These are phyloP conservation scores for Camponotus fellah DNA, from an alignment of 2,888 invertebrate species.

Conservation along the genomic window DNA sequence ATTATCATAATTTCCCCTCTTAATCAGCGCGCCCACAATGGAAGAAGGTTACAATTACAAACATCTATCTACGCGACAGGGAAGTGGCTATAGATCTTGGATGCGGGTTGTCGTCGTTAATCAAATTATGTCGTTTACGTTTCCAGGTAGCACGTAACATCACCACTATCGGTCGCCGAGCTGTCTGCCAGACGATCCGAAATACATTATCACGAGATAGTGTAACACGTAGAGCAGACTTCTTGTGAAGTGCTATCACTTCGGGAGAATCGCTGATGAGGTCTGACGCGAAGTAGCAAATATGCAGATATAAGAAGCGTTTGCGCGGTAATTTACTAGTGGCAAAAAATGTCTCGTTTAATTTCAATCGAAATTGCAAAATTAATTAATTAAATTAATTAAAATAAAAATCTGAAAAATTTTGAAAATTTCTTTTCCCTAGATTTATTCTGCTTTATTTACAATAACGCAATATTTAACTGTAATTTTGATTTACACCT, in stretches of 20 bases:
- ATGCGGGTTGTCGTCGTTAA: slow-evolving; percentile 55
- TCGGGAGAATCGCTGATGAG: slow-evolving; percentile 30
- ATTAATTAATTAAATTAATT: too few species aligned
- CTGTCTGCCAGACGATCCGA: slow-evolving; percentile 50
- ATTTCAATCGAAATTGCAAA: neutral
- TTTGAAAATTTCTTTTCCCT: neutral
- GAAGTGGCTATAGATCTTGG: slow-evolving; percentile 39
- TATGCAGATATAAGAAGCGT: slow-evolving; percentile 28
- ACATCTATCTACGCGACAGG: slow-evolving; percentile 38
- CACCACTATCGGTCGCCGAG: slow-evolving; percentile 29
- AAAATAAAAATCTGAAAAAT: too few species aligned
- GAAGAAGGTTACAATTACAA: slow-evolving; percentile 22
- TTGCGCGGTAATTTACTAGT: neutral
- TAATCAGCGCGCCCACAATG: neutral
- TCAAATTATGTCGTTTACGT: slow-evolving; percentile 57
- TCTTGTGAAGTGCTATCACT: slow-evolving; percentile 46
- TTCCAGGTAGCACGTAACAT: slow-evolving; percentile 52
- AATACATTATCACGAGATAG: slow-evolving; percentile 53
- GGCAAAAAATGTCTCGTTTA: neutral
- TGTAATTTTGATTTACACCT: neutral
- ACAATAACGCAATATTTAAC: neutral
- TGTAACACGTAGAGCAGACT: slow-evolving; percentile 26
- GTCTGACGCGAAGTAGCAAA: neutral
- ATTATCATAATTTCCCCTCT: slow-evolving; percentile 4
- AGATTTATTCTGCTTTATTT: neutral